Evolutionary conservation across 2,888 invertebrate genomes (phyloP).

Genomic region (Brenthis daphne): DNA sequence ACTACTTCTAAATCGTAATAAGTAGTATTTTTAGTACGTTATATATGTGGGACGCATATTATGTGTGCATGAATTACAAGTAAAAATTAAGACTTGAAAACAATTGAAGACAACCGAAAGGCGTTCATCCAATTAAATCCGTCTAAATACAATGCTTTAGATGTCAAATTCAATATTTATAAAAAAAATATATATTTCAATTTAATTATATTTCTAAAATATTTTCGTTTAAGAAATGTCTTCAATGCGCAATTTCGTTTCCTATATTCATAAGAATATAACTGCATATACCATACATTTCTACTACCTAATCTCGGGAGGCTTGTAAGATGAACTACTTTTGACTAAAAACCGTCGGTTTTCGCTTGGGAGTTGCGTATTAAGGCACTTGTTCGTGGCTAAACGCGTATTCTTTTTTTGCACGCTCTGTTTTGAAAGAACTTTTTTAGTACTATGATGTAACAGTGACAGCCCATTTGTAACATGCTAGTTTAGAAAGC

Average conservation of each 20-base stretch:
- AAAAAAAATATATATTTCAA: too few relatives aligned
- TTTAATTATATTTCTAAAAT: not conserved
- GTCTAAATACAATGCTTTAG: too few relatives aligned
- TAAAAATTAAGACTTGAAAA: too few relatives aligned
- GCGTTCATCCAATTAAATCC: too few relatives aligned
- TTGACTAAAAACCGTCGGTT: conserved; percentile 26
- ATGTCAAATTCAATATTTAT: too few relatives aligned
- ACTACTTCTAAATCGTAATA: too few relatives aligned
- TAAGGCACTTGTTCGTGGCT: conserved; percentile 27
- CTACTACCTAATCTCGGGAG: conserved; percentile 18
- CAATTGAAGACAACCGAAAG: too few relatives aligned
- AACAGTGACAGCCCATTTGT: too few relatives aligned
- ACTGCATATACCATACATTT: conserved; percentile 18
- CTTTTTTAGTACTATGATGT: not conserved
- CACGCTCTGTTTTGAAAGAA: conserved; percentile 1
- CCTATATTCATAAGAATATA: conserved; percentile 11
- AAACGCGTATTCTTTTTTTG: conserved; percentile 19
- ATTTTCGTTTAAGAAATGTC: not conserved
- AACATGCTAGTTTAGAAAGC: too few relatives aligned
- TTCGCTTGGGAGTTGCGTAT: conserved; percentile 27
- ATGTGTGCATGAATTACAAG: too few relatives aligned
- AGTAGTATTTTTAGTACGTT: too few relatives aligned
- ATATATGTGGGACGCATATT: too few relatives aligned
- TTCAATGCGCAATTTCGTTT: conserved; percentile 10
- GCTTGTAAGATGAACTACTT: conserved; percentile 27